These are phyloP conservation scores for Coleophora deauratella DNA, from an alignment of 2,888 invertebrate species.

Conservation along the genomic window DNA sequence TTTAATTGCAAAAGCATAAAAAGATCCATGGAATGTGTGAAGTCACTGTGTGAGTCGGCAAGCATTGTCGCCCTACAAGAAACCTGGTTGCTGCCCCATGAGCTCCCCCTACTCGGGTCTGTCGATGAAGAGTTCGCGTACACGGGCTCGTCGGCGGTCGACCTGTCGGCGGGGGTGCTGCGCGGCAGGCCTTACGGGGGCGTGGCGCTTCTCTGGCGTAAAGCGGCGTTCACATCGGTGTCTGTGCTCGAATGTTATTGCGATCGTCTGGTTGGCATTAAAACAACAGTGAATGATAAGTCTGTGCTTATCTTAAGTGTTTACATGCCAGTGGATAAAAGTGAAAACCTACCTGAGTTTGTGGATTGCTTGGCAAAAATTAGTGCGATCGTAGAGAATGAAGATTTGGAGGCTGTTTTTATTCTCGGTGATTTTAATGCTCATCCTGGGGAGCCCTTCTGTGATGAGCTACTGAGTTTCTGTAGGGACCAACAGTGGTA, in stretches of 20 bases:
- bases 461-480: too few relatives aligned
- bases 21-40: slow-evolving; percentile 14
- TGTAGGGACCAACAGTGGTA: too few relatives aligned
- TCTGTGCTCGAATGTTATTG: not conserved
- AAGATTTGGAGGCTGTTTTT: not conserved
- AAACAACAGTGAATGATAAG: not conserved
- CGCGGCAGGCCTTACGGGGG: slow-evolving; percentile 10
- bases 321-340: slow-evolving; percentile 1
- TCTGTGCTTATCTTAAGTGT: not conserved
- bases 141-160: slow-evolving; percentile 8
- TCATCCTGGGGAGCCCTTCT: too few relatives aligned
- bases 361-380: slow-evolving; percentile 1
- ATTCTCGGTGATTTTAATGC: not conserved
- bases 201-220: slow-evolving; percentile 12
- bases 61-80: slow-evolving; percentile 19
- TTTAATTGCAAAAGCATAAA: slow-evolving; percentile 21
- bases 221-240: not conserved
- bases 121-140: not conserved
- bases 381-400: not conserved
- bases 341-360: not conserved
- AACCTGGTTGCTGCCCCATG: slow-evolving; percentile 19
- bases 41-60: slow-evolving; percentile 11
- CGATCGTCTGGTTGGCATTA: not conserved
- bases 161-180: slow-evolving; percentile 7
- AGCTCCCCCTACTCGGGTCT: slow-evolving; percentile 6